phyloP scores from a whole-genome alignment of 1,140 invertebrate genomes.

The Leguminivora glycinivorella region DNA sequence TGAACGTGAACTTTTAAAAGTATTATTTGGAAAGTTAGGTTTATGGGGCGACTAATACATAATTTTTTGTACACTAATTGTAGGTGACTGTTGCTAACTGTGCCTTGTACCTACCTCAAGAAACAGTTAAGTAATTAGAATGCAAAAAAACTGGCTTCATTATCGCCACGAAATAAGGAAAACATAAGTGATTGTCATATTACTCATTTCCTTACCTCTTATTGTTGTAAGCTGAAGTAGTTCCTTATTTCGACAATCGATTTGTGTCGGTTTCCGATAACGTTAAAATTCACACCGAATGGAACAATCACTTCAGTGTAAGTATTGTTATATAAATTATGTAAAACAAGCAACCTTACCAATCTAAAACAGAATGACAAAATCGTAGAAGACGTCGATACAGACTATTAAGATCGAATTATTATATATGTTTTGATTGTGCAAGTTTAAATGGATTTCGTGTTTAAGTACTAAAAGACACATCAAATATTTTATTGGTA shows the following conservation, averaged over 20 bases:
- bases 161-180: neutral
- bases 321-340: neutral
- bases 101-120: neutral
- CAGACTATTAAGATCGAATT: neutral
- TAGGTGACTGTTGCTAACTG: no score
- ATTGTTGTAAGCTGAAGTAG: neutral
- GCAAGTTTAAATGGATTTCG: neutral
- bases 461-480: no score
- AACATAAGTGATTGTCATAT: constrained; percentile 1
- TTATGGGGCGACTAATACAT: no score
- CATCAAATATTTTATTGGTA: neutral
- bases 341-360: neutral
- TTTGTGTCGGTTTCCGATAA: neutral
- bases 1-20: no score
- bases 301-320: neutral
- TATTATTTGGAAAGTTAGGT: no score
- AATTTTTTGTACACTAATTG: no score
- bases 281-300: neutral
- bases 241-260: constrained; percentile 5
- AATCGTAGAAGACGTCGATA: no score
- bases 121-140: neutral
- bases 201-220: neutral
- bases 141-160: neutral
- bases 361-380: neutral
- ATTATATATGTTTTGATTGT: neutral